These are phyloP conservation scores for Galemys pyrenaicus DNA, from an alignment of 2,113 vertebrate species.

Conservation along the genomic window DNA sequence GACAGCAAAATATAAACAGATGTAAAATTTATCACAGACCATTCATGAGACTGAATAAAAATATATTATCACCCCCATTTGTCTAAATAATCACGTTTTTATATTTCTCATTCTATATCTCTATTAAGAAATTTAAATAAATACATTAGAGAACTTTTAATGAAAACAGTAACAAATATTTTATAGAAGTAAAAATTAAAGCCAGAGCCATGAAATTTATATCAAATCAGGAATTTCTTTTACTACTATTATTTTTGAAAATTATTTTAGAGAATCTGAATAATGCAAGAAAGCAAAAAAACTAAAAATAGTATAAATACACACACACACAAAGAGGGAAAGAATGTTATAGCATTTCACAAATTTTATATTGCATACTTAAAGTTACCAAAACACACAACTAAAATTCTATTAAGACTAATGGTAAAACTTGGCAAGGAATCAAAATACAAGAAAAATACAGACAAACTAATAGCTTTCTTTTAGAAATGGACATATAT, in stretches of 20 bases:
- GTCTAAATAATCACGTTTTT: neutral
- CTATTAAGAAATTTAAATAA: neutral
- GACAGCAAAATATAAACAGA: neutral
- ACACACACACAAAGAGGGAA: too few relatives aligned
- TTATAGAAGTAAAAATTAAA: neutral
- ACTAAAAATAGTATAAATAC: neutral
- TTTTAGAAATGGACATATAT: neutral
- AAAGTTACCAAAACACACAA: neutral
- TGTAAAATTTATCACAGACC: neutral
- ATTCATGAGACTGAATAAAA: neutral
- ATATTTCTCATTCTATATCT: neutral
- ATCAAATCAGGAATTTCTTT: neutral
- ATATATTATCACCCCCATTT: neutral
- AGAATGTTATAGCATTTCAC: neutral
- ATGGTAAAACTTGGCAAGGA: neutral
- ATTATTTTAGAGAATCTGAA: neutral
- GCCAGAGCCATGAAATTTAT: neutral
- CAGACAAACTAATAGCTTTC: neutral
- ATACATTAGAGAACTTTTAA: neutral
- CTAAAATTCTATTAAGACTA: neutral
- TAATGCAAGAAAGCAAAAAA: neutral
- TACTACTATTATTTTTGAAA: neutral
- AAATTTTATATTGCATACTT: neutral
- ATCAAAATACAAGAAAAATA: neutral
- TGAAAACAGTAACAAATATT: neutral